These are phyloP conservation scores for Orussus abietinus DNA, from an alignment of 1,140 invertebrate species.

Conservation along the genomic window DNA sequence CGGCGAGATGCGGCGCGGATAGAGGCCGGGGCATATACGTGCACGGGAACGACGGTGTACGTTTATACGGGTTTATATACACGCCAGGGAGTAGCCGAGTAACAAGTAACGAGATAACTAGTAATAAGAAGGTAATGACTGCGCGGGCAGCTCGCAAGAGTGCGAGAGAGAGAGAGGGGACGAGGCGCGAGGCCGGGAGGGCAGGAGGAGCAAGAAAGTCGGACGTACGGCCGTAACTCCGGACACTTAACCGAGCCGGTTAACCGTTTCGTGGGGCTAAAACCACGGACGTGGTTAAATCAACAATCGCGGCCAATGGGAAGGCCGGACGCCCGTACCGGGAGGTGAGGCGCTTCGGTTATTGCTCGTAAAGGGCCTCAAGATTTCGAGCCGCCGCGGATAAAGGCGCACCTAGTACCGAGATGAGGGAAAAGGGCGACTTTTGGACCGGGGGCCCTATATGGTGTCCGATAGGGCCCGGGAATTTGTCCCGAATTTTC, in stretches of 20 bases:
- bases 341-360: conserved; percentile 24
- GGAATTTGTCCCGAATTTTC: too few relatives aligned
- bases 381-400: too few relatives aligned
- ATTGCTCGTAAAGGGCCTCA: conserved; percentile 35
- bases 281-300: conserved; percentile 35
- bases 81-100: conserved; percentile 22
- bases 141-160: conserved; percentile 11
- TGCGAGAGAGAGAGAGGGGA: conserved; percentile 10
- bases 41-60: too few relatives aligned
- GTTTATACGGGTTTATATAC: not conserved
- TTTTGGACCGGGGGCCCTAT: conserved; percentile 21
- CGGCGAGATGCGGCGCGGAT: too few relatives aligned
- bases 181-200: conserved; percentile 21
- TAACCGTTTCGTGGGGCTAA: conserved; percentile 31
- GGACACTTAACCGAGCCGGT: conserved; percentile 28
- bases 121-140: conserved; percentile 44
- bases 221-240: conserved; percentile 28
- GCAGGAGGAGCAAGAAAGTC: too few relatives aligned
- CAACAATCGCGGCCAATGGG: conserved; percentile 34
- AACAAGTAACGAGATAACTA: conserved; percentile 39
- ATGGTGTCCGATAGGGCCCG: too few relatives aligned
- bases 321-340: conserved; percentile 10
- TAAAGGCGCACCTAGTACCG: too few relatives aligned
- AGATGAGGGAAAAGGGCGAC: too few relatives aligned
- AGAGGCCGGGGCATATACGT: too few relatives aligned